Evolutionary conservation across 2,888 invertebrate species (phyloP).

Genomic region (Alentia gelatinosa): DNA sequence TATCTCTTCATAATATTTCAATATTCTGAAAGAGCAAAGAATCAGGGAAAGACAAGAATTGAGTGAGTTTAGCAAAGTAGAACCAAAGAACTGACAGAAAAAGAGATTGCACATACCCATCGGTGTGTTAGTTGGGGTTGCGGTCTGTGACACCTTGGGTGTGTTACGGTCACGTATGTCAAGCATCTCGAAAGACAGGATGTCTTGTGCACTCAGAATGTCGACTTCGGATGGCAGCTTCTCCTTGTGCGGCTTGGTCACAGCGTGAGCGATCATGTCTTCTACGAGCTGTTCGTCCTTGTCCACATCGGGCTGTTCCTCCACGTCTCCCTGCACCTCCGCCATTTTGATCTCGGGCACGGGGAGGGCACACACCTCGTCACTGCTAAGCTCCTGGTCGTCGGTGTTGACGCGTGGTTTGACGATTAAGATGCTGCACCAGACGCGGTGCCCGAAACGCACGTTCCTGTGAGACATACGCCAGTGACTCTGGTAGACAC

Average conservation of each 20-base stretch:
- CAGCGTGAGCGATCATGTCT: not conserved
- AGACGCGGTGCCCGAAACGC: constrained; percentile 78
- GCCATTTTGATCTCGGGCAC: not conserved
- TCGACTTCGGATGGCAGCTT: constrained; percentile 48
- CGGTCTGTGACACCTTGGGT: constrained; percentile 72
- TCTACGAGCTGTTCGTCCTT: not conserved
- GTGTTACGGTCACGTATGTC: constrained; percentile 63
- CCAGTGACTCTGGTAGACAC: constrained; percentile 79
- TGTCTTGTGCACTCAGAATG: constrained; percentile 60
- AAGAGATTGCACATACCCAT: constrained; percentile 69
- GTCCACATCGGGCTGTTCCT: not conserved
- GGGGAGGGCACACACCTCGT: not conserved
- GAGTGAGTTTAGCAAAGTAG: no score
- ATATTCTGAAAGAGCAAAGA: no score
- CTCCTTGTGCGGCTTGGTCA: not conserved
- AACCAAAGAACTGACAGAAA: no score
- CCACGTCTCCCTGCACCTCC: not conserved
- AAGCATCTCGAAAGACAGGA: constrained; percentile 68
- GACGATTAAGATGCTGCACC: constrained; percentile 76
- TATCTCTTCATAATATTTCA: no score
- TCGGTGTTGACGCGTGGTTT: not conserved
- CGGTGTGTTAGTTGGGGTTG: constrained; percentile 78
- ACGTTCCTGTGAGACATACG: constrained; percentile 73
- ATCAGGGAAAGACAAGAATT: no score
- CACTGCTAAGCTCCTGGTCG: not conserved